These are phyloP conservation scores for Zygothrica quintamaculata DNA, from an alignment of 2,888 invertebrate genomes.

Conservation along the genomic window DNA sequence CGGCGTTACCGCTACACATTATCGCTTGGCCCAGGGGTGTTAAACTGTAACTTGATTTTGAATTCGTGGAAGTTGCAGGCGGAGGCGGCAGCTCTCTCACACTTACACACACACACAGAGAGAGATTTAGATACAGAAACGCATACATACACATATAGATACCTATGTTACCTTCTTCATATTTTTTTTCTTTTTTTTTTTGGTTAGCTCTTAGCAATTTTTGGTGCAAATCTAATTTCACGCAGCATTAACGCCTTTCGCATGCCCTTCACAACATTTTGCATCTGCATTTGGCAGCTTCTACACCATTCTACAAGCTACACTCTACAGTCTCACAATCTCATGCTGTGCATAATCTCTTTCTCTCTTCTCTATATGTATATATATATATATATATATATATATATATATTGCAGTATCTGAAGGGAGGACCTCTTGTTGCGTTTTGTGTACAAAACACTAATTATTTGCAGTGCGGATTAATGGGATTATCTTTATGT, in stretches of 20 bases:
- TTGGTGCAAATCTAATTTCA: slow-evolving; percentile 84
- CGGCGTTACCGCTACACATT: slow-evolving; percentile 65
- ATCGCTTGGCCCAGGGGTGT: slow-evolving; percentile 69
- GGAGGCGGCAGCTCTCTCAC: slow-evolving; percentile 57
- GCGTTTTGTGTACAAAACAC: slow-evolving; percentile 79
- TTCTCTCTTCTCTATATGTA: slow-evolving; percentile 2
- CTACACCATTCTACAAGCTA: slow-evolving; percentile 2
- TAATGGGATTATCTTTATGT: slow-evolving; percentile 82
- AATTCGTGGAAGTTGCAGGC: slow-evolving; percentile 69
- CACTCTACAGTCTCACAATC: slow-evolving; percentile 4
- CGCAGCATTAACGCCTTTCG: slow-evolving; percentile 83
- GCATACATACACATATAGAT: slow-evolving; percentile 28
- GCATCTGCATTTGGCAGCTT: slow-evolving; percentile 31
- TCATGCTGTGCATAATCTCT: background rate
- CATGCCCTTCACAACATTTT: slow-evolving; percentile 64
- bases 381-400: background rate
- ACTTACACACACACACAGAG: slow-evolving; percentile 26
- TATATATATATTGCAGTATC: background rate
- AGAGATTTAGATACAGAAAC: slow-evolving; percentile 8
- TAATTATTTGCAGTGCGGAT: slow-evolving; percentile 82
- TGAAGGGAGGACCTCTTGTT: slow-evolving; percentile 37
- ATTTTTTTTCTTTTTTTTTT: slow-evolving; percentile 4
- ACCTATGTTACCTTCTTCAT: slow-evolving; percentile 19
- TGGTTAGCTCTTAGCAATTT: slow-evolving; percentile 42
- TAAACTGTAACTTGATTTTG: slow-evolving; percentile 73